Conservation (phyloP, 2,888 invertebrate genomes). For the Dorcus hopei region DNA sequence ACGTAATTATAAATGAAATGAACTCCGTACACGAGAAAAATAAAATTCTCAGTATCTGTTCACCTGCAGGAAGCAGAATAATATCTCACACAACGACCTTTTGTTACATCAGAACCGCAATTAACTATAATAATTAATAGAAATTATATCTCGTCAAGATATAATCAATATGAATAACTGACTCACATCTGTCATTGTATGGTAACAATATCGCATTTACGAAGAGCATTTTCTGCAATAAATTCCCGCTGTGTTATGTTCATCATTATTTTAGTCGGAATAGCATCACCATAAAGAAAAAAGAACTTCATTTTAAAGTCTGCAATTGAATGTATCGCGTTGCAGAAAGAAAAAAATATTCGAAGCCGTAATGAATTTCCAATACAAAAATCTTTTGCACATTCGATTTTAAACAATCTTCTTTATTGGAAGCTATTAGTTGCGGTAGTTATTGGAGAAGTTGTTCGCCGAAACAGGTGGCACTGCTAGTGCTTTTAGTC, state of each 20-base stretch:
- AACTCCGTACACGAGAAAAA: no score
- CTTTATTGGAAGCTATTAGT: no score
- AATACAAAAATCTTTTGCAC: neutral
- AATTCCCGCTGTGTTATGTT: neutral
- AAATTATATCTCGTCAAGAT: slow-evolving; percentile 1
- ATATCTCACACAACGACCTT: no score
- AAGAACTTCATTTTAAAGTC: neutral
- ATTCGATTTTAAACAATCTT: neutral
- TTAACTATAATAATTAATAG: neutral
- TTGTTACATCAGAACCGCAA: neutral
- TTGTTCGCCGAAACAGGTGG: no score
- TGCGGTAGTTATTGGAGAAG: no score
- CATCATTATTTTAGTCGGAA: neutral
- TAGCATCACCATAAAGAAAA: neutral
- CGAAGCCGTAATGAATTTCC: neutral
- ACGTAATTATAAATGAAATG: no score
- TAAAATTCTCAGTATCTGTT: no score
- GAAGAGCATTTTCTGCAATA: slow-evolving; percentile 3
- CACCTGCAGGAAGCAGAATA: no score
- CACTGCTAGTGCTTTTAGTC: no score
- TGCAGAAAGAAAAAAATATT: neutral
- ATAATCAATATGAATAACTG: slow-evolving; percentile 17
- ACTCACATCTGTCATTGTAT: slow-evolving; percentile 24
- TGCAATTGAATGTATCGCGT: neutral
- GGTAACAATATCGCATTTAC: slow-evolving; percentile 15